A percentile compares a stretch with the other conserved stretches of the same genome.
Conservation (phyloP, 2,888 invertebrate genomes). For the Unio delphinus region DNA sequence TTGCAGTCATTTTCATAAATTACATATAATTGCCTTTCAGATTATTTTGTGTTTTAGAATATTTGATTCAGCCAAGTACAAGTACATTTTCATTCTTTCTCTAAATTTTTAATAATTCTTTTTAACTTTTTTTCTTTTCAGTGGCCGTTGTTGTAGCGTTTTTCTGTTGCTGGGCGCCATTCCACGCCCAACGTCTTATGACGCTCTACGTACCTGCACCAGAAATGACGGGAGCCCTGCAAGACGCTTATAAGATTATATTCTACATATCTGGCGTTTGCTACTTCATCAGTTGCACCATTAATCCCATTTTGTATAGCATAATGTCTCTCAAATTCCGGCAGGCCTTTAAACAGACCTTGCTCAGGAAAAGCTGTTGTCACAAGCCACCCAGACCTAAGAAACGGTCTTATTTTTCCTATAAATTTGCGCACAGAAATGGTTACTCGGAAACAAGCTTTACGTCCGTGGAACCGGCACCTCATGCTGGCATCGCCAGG, state of each 20-base stretch:
- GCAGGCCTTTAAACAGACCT: constrained; percentile 86
- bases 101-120: background rate
- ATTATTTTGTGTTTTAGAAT: too few relatives aligned
- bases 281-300: constrained; percentile 92
- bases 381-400: constrained; percentile 18
- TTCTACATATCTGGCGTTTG: constrained; percentile 90
- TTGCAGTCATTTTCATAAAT: too few relatives aligned
- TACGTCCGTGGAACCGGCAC: constrained; percentile 39
- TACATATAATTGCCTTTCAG: too few relatives aligned
- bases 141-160: constrained; percentile 68
- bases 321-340: constrained; percentile 95
- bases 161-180: constrained; percentile 69
- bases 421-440: constrained; percentile 48
- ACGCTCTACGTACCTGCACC: constrained; percentile 78
- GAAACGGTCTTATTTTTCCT: constrained; percentile 39
- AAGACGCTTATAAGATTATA: constrained; percentile 80
- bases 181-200: constrained; percentile 73
- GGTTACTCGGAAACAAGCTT: constrained; percentile 51
- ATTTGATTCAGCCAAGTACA: too few relatives aligned
- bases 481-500: constrained; percentile 20
- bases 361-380: constrained; percentile 45
- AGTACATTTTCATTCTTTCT: too few relatives aligned
- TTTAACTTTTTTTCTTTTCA: constrained; percentile 51
- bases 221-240: constrained; percentile 53
- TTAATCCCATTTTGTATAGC: constrained; percentile 94